Base-by-base conservation (phyloP, 2,888 invertebrate genomes). In the Mystacides longicornis region DNA sequence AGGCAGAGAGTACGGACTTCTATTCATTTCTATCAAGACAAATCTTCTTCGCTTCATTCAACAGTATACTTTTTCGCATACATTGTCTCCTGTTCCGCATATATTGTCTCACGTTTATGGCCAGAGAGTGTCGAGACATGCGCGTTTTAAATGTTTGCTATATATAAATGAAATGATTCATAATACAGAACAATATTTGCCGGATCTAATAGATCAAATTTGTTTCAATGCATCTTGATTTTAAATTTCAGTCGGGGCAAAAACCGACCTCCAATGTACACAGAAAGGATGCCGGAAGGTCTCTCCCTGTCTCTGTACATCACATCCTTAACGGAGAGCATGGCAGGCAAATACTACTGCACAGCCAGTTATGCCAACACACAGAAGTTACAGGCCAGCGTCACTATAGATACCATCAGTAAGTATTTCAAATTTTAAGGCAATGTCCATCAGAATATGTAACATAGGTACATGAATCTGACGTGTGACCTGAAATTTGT, bases 331-430 rank as follows among this genome's bases (percentile, higher is more conserved):
- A 80, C 82, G 42, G 84, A 86, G 62, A 80, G 85, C 55, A 87
- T 92, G 78, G 86, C 84, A 33, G 93, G 93, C 56, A 81, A 76
- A 64, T 93, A 93, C 73, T 87, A 83, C 59, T 93, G 93, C 67
- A 80, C 81, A 23, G 90, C 89, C n/a, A 84, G 79, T 57, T 93
- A 91, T 71, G 87, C 89, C 58, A 79, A 75, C 63, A 83, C 85
- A 55, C 79, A 85, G 66, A 74, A 77, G 27, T 71, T 91, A 51
- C 77, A 74, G 63, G 82, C 82, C 55, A 80, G 80, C 59, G 87
- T 90, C 45, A 74, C 78, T 64, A 81, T 91, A 65, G 83, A 84
- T 65, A 87, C 89, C 57, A 87, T 86, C 67, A 78, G 86, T 86
- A 72, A 78, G 79, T 75, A 31, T 45, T 45, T 45, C 3, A 7